Conservation (phyloP, 2,888 invertebrate genomes). For the Tigriopus californicus region DNA sequence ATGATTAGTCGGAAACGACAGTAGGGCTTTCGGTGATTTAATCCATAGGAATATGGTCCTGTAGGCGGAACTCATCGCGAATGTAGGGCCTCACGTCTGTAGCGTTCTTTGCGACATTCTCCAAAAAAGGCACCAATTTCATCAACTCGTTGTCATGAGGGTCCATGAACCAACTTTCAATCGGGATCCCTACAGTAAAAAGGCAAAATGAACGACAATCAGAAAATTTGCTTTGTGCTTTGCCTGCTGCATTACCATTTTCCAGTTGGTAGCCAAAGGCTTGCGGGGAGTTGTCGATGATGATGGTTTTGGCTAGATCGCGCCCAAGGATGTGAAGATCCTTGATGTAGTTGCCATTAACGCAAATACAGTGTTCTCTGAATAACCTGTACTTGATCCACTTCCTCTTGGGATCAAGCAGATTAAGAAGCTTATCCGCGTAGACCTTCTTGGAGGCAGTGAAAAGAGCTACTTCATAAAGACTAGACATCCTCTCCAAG, state of each 20-base stretch:
- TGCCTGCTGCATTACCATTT: conserved; percentile 41
- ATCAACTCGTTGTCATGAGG: conserved; percentile 69
- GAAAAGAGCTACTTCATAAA: conserved; percentile 83
- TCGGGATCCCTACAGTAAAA: conserved; percentile 43
- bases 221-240: no score
- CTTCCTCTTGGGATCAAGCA: conserved; percentile 68
- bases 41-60: no score
- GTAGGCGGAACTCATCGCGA: conserved; percentile 72
- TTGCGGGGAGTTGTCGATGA: conserved; percentile 74
- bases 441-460: conserved; percentile 90
- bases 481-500: conserved; percentile 61
- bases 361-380: conserved; percentile 83
- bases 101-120: conserved; percentile 41
- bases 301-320: conserved; percentile 69
- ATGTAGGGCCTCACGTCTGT: conserved; percentile 84
- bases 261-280: conserved; percentile 85
- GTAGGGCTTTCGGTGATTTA: no score
- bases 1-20: no score
- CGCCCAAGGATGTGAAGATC: conserved; percentile 79
- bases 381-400: conserved; percentile 79
- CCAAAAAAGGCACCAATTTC: conserved; percentile 76
- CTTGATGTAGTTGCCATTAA: conserved; percentile 90
- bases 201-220: no score
- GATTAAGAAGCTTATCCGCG: conserved; percentile 75
- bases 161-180: conserved; percentile 92